A percentile compares a stretch with the other conserved stretches of the same genome.
Conservation (phyloP, 2,113 vertebrate genomes). For the Eublepharis macularius region DNA sequence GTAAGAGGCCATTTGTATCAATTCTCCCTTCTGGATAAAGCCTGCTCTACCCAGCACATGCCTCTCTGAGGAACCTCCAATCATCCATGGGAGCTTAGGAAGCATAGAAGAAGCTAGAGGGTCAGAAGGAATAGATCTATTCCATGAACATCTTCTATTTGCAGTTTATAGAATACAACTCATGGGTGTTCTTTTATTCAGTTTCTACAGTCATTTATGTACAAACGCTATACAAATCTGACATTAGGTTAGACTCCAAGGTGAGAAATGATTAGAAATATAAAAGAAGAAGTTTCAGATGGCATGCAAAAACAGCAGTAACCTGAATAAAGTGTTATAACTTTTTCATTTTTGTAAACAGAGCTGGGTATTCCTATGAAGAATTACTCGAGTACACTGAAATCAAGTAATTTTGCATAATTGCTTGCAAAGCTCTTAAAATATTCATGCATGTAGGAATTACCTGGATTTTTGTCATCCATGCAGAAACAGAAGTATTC, state of each 20-base stretch:
- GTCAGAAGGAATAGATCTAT: too few relatives aligned
- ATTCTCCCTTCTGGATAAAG: too few relatives aligned
- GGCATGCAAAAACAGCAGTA: constrained; percentile 45
- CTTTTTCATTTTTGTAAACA: constrained; percentile 52
- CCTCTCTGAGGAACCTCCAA: too few relatives aligned
- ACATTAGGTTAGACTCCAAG: background rate
- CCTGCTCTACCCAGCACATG: too few relatives aligned
- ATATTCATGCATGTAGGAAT: constrained; percentile 61
- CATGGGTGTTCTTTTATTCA: background rate
- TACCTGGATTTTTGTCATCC: constrained; percentile 58
- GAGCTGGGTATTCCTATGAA: background rate
- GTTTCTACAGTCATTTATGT: background rate
- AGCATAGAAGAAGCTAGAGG: too few relatives aligned
- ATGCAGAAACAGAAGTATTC: constrained; percentile 51
- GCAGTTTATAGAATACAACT: too few relatives aligned
- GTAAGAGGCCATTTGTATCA: too few relatives aligned
- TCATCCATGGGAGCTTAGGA: too few relatives aligned
- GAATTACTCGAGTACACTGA: too few relatives aligned
- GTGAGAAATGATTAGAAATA: constrained; percentile 33
- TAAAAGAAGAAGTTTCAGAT: constrained; percentile 25
- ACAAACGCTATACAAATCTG: background rate
- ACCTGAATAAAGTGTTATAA: constrained; percentile 56
- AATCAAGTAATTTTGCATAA: too few relatives aligned
- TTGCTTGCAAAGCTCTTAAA: constrained; percentile 39
- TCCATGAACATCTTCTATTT: too few relatives aligned